A percentile compares a stretch with the other conserved stretches of the same genome.
phyloP scores from a whole-genome alignment of 2,113 vertebrate genomes.

The Dicaeum eximium region DNA sequence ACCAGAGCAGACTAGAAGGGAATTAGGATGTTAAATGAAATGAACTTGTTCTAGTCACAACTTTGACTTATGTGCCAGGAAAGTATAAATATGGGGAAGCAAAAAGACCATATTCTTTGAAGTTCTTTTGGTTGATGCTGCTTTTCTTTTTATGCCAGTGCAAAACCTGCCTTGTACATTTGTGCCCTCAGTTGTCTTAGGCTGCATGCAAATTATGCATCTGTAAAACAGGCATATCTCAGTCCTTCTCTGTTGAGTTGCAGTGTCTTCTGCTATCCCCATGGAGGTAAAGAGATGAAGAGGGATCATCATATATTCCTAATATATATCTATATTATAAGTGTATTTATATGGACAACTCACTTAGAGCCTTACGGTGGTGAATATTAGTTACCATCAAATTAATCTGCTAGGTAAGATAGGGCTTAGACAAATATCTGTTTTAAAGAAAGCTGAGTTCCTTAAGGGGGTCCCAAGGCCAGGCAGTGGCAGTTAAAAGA shows the following conservation, averaged over 20 bases:
- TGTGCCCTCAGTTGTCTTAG: neutral
- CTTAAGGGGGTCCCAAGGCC: neutral
- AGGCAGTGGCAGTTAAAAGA: neutral
- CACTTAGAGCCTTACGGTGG: neutral
- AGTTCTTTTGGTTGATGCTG: neutral
- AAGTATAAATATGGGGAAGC: neutral
- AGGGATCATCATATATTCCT: neutral
- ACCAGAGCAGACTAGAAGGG: neutral
- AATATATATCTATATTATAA: neutral
- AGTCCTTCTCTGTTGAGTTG: neutral
- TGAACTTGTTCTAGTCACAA: neutral
- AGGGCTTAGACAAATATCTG: neutral
- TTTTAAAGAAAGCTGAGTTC: neutral
- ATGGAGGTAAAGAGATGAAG: neutral
- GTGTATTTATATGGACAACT: neutral
- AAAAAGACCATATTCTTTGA: neutral
- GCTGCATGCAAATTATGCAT: neutral
- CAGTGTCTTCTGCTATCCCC: neutral
- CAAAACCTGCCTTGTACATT: neutral
- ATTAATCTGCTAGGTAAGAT: neutral
- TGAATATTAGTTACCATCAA: neutral
- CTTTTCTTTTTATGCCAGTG: neutral
- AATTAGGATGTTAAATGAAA: neutral
- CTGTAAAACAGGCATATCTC: neutral
- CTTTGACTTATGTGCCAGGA: neutral